Percentiles rank a stretch among this genome's conserved stretches.
Evolutionary conservation across 1,140 invertebrate genomes (phyloP).

Genomic region (Danaus melanippus): DNA sequence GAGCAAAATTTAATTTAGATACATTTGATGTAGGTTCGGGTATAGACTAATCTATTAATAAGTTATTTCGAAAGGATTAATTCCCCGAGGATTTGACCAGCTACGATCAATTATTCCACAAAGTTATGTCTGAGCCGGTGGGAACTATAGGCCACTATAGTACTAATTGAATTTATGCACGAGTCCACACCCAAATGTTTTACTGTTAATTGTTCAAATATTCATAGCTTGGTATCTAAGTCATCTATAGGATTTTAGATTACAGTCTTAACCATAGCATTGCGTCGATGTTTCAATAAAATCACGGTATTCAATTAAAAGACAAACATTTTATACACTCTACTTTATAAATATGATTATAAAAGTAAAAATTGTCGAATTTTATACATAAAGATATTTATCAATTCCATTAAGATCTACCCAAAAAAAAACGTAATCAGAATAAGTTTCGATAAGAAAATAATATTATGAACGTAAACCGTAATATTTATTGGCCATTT

Average conservation of each 20-base stretch:
- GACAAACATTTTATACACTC: too few species aligned
- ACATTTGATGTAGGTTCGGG: slow-evolving; percentile 9
- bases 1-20: slow-evolving; percentile 2
- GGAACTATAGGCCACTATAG: slow-evolving; percentile 14
- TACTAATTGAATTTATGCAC: slow-evolving; percentile 58
- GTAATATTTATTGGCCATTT: slow-evolving; percentile 5
- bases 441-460: too few species aligned
- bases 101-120: slow-evolving; percentile 50
- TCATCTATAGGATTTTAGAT: too few species aligned
- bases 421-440: too few species aligned
- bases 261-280: too few species aligned
- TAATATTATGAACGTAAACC: too few species aligned
- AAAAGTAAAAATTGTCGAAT: too few species aligned
- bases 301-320: too few species aligned
- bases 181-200: slow-evolving; percentile 34
- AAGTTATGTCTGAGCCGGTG: slow-evolving; percentile 30
- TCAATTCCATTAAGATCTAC: too few species aligned
- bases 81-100: slow-evolving; percentile 22
- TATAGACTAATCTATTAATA: slow-evolving; percentile 19
- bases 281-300: too few species aligned
- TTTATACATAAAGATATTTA: too few species aligned
- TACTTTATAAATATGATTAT: too few species aligned
- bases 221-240: slow-evolving; percentile 5
- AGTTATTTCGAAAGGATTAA: slow-evolving; percentile 27
- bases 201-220: slow-evolving; percentile 53